These are phyloP conservation scores for Lasioglossum baleicum DNA, from an alignment of 1,140 invertebrate species.

Conservation along the genomic window DNA sequence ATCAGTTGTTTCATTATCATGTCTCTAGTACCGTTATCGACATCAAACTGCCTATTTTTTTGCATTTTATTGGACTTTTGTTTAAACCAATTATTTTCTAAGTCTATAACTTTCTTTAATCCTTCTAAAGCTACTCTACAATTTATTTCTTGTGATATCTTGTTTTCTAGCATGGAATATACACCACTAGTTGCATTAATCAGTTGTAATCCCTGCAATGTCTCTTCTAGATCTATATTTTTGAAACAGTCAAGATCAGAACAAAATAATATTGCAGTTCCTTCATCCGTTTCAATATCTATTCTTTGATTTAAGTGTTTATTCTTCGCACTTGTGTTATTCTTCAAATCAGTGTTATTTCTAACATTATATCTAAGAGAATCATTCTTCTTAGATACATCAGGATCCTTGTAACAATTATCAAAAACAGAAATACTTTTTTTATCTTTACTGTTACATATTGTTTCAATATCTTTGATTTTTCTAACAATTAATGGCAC, in stretches of 20 bases:
- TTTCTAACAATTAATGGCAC: slow-evolving; percentile 84
- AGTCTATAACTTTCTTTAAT: slow-evolving; percentile 79
- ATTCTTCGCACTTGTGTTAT: slow-evolving; percentile 6
- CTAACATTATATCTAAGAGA: neutral
- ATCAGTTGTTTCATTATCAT: slow-evolving; percentile 78
- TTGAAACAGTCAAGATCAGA: slow-evolving; percentile 66
- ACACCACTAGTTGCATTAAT: slow-evolving; percentile 65
- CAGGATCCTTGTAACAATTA: neutral
- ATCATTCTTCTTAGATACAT: slow-evolving; percentile 29
- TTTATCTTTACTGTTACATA: slow-evolving; percentile 29
- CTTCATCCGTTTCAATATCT: slow-evolving; percentile 67
- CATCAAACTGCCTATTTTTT: slow-evolving; percentile 10
- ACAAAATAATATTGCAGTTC: slow-evolving; percentile 66
- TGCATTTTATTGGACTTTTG: too few species aligned
- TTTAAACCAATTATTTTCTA: slow-evolving; percentile 76
- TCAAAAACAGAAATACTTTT: neutral
- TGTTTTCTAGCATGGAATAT: slow-evolving; percentile 74
- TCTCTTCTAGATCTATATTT: slow-evolving; percentile 71
- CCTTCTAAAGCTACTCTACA: slow-evolving; percentile 79
- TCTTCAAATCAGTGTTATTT: neutral
- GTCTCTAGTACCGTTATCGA: slow-evolving; percentile 56
- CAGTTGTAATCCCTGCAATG: slow-evolving; percentile 72
- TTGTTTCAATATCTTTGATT: slow-evolving; percentile 67
- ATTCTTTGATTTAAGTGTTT: slow-evolving; percentile 48
- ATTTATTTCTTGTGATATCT: slow-evolving; percentile 79